Base-by-base conservation (phyloP, 2,888 invertebrate genomes). In the Laspeyria flexula region DNA sequence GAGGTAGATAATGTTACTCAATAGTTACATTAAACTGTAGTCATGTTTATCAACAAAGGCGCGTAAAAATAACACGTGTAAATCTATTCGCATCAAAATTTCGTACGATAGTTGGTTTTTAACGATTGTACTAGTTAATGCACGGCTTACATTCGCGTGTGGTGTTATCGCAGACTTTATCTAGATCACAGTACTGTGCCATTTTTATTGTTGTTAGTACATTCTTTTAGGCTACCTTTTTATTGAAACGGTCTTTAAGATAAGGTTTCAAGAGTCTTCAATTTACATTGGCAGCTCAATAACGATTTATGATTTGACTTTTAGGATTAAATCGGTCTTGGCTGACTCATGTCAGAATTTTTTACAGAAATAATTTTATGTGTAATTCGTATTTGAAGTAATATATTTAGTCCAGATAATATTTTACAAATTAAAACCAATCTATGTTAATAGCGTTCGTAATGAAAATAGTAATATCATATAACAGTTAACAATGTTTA, bases 161-260 rank as follows among this genome's bases (percentile, higher is more conserved):
- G 15, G 15, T 33, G 10, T 34, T 34, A 34, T 34, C 34, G 18
- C 5, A 43, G 13, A 10, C 3, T 23, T 38, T 42, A 42, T 42
- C 44, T n/a, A n/a, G 34, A 40, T 30, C 29, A 7, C 10, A 25
- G n/a, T 16, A 29, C 35, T 35, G 35, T 43, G 37, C 30, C 3
- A 21, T n/a, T 12, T 37, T 0, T 34, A 33, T 43, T 37, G 37
- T 37, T 29, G 12, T 29, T 12, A 10, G n/a, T 15, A n/a, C 1
- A 3, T 12, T 9, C 12, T 13, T 34, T 1, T 18, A 34, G 34
- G 33, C 6, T 34, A 18, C 9, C 16, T 34, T 34, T 10, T 34
- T 34, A 34, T 34, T 18, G 11, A 16, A 34, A 34, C 18, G 34
- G 18, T 34, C 10, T 18, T 6, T 31, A 9, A 5, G 11, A 33